phyloP scores from a whole-genome alignment of 2,888 invertebrate genomes.

The Leucoptera coffeella region DNA sequence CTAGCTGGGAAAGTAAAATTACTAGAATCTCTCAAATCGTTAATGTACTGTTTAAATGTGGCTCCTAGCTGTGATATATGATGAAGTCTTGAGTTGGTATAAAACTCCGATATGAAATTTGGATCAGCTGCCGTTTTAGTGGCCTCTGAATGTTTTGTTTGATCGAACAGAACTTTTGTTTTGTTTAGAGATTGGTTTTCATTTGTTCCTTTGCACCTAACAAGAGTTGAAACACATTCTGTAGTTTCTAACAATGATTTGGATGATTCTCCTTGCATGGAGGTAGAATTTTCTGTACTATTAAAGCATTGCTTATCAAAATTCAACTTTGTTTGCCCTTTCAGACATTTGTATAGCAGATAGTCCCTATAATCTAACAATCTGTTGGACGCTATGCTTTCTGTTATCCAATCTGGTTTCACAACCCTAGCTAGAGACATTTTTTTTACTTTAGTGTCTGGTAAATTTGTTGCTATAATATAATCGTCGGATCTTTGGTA shows the following conservation, averaged over 20 bases:
- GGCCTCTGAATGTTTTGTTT: slow-evolving; percentile 2
- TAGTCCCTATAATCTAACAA: slow-evolving; percentile 70
- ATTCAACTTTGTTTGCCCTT: slow-evolving; percentile 51
- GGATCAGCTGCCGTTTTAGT: slow-evolving; percentile 67
- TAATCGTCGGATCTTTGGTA: slow-evolving; percentile 70
- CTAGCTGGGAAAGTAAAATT: slow-evolving; percentile 59
- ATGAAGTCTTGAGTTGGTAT: slow-evolving; percentile 88
- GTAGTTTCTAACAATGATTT: background rate
- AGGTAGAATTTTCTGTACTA: background rate
- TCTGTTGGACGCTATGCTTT: slow-evolving; percentile 66
- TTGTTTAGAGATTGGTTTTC: background rate
- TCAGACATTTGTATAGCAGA: slow-evolving; percentile 63
- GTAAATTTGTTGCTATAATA: slow-evolving; percentile 87
- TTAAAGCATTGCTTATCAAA: too few relatives aligned
- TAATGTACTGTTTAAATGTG: slow-evolving; percentile 81
- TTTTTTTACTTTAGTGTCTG: slow-evolving; percentile 78
- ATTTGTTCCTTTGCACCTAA: too few relatives aligned
- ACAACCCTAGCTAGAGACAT: slow-evolving; percentile 63
- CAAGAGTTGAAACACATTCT: too few relatives aligned
- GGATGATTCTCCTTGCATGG: too few relatives aligned
- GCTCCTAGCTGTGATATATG: slow-evolving; percentile 91
- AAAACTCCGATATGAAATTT: slow-evolving; percentile 86
- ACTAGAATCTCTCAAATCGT: slow-evolving; percentile 62
- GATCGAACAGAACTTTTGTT: background rate
- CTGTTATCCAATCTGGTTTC: slow-evolving; percentile 86